phyloP scores from a whole-genome alignment of 1,140 invertebrate genomes.

The Nylanderia fulva region DNA sequence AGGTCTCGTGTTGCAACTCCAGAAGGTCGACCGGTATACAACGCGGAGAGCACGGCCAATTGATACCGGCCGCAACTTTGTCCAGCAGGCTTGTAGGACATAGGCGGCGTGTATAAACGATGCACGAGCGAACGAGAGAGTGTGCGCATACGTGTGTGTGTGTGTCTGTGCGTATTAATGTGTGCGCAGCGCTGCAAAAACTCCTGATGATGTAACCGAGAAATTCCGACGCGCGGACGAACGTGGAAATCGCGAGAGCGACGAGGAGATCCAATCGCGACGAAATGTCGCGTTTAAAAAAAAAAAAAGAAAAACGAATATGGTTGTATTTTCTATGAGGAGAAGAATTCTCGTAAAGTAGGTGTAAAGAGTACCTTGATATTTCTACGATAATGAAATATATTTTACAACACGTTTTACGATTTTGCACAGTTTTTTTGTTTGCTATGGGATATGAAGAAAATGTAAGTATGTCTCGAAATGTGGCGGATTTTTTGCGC shows the following conservation, averaged over 20 bases:
- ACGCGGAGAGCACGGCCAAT: slow-evolving; percentile 77
- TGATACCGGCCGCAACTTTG: slow-evolving; percentile 75
- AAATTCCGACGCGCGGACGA: slow-evolving; percentile 67
- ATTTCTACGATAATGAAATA: not conserved
- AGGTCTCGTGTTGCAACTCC: slow-evolving; percentile 84
- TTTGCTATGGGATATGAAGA: not conserved
- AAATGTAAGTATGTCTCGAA: not conserved
- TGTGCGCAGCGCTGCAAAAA: slow-evolving; percentile 61
- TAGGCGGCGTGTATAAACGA: slow-evolving; percentile 39
- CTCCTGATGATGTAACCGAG: slow-evolving; percentile 71
- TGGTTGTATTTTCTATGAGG: not conserved
- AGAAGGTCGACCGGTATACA: slow-evolving; percentile 85
- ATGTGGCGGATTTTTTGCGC: slow-evolving; percentile 3
- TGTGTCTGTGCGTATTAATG: slow-evolving; percentile 19
- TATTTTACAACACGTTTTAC: not conserved
- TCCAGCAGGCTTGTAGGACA: slow-evolving; percentile 67
- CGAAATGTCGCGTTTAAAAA: slow-evolving; percentile 38
- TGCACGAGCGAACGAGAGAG: slow-evolving; percentile 17
- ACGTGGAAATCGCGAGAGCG: slow-evolving; percentile 40
- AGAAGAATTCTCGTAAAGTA: not conserved
- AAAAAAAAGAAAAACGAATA: not conserved
- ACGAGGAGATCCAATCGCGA: slow-evolving; percentile 45
- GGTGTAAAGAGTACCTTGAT: not conserved
- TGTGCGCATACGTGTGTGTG: slow-evolving; percentile 2
- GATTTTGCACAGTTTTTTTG: slow-evolving; percentile 21